A percentile compares a stretch with the other conserved stretches of the same genome.
These are phyloP conservation scores for Labeo catla DNA, from an alignment of 2,113 vertebrate species.

Conservation along the genomic window DNA sequence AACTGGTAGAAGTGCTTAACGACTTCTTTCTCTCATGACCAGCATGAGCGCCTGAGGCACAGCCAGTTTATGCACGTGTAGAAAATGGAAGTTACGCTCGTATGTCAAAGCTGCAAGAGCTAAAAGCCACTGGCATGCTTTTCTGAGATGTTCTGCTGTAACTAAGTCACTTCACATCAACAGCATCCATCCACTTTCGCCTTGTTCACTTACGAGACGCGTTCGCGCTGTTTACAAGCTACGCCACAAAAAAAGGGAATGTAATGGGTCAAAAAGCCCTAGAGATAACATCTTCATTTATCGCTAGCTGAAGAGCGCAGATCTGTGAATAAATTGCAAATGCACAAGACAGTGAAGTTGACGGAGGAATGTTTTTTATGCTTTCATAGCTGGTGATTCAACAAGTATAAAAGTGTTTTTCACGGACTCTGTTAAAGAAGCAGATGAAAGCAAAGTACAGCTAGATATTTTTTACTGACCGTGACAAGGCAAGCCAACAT, in stretches of 20 bases:
- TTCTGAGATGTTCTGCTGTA: conserved; percentile 1
- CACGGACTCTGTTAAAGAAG: not conserved
- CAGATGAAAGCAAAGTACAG: not conserved
- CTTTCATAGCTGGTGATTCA: not conserved
- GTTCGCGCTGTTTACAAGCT: not conserved
- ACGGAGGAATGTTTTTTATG: not conserved
- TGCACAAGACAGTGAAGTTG: not conserved
- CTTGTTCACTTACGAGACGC: not conserved
- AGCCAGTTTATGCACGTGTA: not conserved
- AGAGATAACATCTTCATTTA: conserved; percentile 20
- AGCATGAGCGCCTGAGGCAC: not conserved
- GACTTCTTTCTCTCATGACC: not conserved
- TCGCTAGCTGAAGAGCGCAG: conserved; percentile 4
- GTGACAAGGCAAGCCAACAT: not conserved
- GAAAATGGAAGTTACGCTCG: not conserved
- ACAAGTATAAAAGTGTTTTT: not conserved
- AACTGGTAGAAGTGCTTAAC: not conserved
- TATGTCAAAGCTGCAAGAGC: not conserved
- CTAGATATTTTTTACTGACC: not conserved
- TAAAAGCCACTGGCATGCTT: conserved; percentile 14
- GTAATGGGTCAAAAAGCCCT: conserved; percentile 25
- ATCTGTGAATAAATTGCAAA: conserved; percentile 8
- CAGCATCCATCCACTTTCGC: not conserved
- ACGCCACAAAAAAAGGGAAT: not conserved
- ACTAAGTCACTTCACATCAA: conserved; percentile 28